Evolutionary conservation across 2,888 invertebrate species (phyloP).

Genomic region (Drosophila eohydei): DNA sequence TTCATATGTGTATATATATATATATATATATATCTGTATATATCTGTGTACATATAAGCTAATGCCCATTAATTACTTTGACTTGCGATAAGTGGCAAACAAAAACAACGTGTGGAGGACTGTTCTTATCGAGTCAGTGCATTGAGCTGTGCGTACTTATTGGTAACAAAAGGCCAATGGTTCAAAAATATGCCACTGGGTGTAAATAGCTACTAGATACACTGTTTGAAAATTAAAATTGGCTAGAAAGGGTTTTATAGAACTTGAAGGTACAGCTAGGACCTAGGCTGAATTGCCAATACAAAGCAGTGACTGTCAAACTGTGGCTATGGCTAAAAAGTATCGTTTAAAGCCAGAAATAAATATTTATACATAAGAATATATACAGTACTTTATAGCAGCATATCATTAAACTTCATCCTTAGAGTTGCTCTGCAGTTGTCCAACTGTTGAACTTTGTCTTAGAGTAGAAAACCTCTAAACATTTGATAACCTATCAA

Average conservation of each 20-base stretch:
- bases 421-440: background rate
- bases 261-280: background rate
- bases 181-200: slow-evolving; percentile 2
- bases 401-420: background rate
- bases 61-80: slow-evolving; percentile 44
- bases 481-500: background rate
- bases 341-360: too few relatives aligned
- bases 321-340: too few relatives aligned
- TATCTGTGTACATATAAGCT: slow-evolving; percentile 18
- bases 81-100: slow-evolving; percentile 47
- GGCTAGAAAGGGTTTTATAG: background rate
- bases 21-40: slow-evolving; percentile 1
- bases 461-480: background rate
- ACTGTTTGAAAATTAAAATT: background rate
- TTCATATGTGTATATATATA: slow-evolving; percentile 1
- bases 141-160: slow-evolving; percentile 20
- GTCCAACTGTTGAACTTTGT: background rate
- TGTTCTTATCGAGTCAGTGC: slow-evolving; percentile 47
- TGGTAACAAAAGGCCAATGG: slow-evolving; percentile 12
- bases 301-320: too few relatives aligned
- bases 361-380: background rate
- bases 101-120: slow-evolving; percentile 3
- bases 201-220: background rate
- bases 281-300: background rate
- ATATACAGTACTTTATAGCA: background rate